These are phyloP conservation scores for Agriopis leucophaearia DNA, from an alignment of 2,888 invertebrate genomes.

Conservation along the genomic window DNA sequence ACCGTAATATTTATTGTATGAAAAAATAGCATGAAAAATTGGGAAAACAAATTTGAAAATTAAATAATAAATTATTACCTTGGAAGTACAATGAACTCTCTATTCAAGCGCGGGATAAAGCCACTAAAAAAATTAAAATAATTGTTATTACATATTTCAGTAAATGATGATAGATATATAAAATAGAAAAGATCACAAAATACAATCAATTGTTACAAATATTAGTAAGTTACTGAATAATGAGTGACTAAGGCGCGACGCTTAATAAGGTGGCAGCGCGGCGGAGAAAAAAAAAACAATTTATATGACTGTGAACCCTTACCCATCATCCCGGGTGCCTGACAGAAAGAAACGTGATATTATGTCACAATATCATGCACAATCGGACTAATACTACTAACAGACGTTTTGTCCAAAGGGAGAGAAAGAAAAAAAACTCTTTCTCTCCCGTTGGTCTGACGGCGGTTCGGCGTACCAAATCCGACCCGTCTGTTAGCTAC, in stretches of 20 bases:
- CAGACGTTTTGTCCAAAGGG: too few relatives aligned
- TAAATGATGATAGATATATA: neutral
- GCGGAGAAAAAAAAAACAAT: neutral
- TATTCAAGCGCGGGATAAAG: conserved; percentile 30
- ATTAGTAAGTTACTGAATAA: neutral
- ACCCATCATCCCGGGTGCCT: neutral
- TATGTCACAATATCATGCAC: too few relatives aligned
- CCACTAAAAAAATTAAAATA: conserved; percentile 7
- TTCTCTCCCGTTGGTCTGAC: too few relatives aligned
- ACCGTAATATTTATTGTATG: neutral
- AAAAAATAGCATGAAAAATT: too few relatives aligned
- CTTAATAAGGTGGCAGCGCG: neutral
- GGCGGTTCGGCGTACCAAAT: too few relatives aligned
- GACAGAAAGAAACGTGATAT: too few relatives aligned
- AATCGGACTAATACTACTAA: too few relatives aligned
- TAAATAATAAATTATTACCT: conserved; percentile 1
- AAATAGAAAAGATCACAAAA: neutral
- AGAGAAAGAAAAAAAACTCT: too few relatives aligned
- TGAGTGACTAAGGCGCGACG: neutral
- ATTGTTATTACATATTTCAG: neutral
- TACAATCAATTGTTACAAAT: neutral
- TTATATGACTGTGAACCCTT: neutral
- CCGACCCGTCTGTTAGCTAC: too few relatives aligned
- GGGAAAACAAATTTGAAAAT: neutral
- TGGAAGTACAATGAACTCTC: neutral